phyloP scores from a whole-genome alignment of 2,888 invertebrate species.

The Norana najaformis region DNA sequence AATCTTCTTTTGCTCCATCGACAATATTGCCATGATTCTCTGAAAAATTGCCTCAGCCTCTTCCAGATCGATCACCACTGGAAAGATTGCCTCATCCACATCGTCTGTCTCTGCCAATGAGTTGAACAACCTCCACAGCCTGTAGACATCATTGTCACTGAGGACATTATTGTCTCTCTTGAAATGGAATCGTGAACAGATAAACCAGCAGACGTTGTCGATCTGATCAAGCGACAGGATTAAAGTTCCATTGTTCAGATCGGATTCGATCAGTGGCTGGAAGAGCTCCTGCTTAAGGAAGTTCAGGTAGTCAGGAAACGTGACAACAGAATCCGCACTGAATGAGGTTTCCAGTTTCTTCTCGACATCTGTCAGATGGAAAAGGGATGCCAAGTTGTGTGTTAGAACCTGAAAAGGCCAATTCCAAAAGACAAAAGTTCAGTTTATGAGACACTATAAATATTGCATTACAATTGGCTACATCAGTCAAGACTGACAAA shows the following conservation, averaged over 20 bases:
- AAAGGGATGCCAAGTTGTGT: not conserved
- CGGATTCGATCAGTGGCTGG: not conserved
- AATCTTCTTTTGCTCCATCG: conserved; percentile 14
- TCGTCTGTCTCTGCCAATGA: not conserved
- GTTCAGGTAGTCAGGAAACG: conserved; percentile 3
- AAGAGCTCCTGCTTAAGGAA: not conserved
- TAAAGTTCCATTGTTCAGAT: not conserved
- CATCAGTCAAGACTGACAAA: no score
- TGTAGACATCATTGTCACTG: conserved; percentile 5
- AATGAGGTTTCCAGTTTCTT: not conserved
- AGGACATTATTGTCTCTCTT: not conserved
- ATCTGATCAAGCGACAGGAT: not conserved
- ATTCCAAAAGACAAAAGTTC: not conserved
- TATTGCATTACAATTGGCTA: not conserved
- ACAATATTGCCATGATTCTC: not conserved
- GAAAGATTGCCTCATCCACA: not conserved
- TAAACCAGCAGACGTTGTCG: conserved; percentile 10
- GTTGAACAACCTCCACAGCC: conserved; percentile 15
- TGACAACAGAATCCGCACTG: not conserved
- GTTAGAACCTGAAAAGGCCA: not conserved
- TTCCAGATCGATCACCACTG: not conserved
- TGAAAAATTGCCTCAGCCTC: not conserved
- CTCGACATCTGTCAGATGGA: not conserved
- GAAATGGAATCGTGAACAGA: not conserved
- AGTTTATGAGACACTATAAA: conserved; percentile 3